Evolutionary conservation across 2,797 vertebrate species (phyloP).

Genomic region (Manis javanica): DNA sequence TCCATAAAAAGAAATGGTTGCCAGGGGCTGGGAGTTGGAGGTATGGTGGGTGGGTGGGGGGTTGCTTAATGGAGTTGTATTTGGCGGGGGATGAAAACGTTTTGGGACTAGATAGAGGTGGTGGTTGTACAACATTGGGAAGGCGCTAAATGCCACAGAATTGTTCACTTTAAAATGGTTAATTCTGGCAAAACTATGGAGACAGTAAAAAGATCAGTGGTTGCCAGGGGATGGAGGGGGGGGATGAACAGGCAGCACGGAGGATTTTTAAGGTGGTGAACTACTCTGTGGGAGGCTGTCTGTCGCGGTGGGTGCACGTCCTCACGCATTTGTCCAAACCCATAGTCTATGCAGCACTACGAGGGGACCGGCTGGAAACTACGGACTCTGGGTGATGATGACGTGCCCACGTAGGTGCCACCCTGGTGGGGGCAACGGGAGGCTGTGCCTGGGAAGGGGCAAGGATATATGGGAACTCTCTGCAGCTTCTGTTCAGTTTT

Average conservation of each 20-base stretch:
- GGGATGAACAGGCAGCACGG: neutral
- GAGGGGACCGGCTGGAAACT: neutral
- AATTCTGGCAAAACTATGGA: neutral
- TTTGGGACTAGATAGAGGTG: neutral
- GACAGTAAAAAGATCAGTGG: neutral
- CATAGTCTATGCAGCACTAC: neutral
- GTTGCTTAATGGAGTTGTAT: neutral
- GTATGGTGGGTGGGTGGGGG: neutral
- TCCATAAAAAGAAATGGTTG: neutral
- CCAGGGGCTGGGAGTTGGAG: neutral
- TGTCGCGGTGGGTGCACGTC: neutral
- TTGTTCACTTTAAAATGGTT: neutral
- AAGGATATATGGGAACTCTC: neutral
- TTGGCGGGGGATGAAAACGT: neutral
- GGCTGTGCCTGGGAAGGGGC: accelerated
- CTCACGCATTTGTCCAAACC: neutral
- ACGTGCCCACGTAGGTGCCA: accelerated
- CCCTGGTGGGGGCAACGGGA: neutral
- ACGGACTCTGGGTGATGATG: neutral
- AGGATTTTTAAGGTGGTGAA: too few relatives aligned
- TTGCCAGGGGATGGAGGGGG: neutral
- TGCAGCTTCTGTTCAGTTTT: neutral
- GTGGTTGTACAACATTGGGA: neutral
- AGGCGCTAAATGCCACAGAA: neutral
- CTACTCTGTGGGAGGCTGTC: neutral